phyloP scores from a whole-genome alignment of 2,113 vertebrate species.

The Pitta sordida region DNA sequence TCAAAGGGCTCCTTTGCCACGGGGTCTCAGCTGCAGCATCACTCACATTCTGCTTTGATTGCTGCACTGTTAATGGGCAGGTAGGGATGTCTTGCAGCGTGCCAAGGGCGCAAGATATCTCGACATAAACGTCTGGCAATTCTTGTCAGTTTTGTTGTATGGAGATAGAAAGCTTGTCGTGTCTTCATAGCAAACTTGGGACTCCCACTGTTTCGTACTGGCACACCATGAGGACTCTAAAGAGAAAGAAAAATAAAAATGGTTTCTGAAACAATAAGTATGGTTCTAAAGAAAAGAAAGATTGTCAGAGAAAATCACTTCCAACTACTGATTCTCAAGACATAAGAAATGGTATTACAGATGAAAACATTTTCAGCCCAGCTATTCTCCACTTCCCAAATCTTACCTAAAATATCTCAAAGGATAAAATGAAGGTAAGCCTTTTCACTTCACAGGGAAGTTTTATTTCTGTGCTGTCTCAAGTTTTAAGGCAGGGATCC shows the following conservation, averaged over 20 bases:
- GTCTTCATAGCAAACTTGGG: slow-evolving; percentile 98
- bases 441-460: not conserved
- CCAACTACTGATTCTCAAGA: not conserved
- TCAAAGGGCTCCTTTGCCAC: not conserved
- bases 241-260: not conserved
- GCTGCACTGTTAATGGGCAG: slow-evolving; percentile 91
- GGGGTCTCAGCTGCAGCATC: not conserved
- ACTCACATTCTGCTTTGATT: slow-evolving; percentile 96
- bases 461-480: not conserved
- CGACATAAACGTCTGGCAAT: slow-evolving; percentile 89
- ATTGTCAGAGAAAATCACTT: not conserved
- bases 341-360: not conserved
- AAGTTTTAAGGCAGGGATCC: not conserved
- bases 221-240: slow-evolving; percentile 89
- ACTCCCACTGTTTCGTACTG: slow-evolving; percentile 87
- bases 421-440: not conserved
- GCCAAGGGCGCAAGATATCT: slow-evolving; percentile 87
- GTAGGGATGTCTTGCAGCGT: slow-evolving; percentile 89
- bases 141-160: slow-evolving; percentile 86
- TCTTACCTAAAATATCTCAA: not conserved
- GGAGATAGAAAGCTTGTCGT: slow-evolving; percentile 93
- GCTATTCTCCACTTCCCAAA: not conserved
- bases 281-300: not conserved
- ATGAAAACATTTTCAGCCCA: not conserved
- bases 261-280: not conserved